Conservation (phyloP, 1,140 invertebrate species). For the Radopholus similis region DNA sequence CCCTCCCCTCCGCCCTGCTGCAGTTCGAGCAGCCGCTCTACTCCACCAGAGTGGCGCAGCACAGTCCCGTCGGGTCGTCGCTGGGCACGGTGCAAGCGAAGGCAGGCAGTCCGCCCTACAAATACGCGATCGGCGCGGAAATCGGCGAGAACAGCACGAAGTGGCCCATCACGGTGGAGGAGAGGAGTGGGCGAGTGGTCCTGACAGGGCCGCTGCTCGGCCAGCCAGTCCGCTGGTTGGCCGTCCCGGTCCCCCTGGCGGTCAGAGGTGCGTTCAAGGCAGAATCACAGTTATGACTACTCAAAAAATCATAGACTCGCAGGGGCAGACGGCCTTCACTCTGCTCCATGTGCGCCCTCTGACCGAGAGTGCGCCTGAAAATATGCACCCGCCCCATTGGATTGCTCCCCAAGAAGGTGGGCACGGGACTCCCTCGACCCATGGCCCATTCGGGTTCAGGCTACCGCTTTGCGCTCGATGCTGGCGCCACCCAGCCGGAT, state of each 20-base stretch:
- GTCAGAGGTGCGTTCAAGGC: too few relatives aligned
- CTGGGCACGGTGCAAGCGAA: slow-evolving; percentile 32
- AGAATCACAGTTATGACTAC: too few relatives aligned
- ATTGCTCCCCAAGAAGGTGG: slow-evolving; percentile 18
- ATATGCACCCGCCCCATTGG: slow-evolving; percentile 66
- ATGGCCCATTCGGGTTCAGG: not conserved
- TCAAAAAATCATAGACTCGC: too few relatives aligned
- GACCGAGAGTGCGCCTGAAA: slow-evolving; percentile 87
- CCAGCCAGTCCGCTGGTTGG: not conserved
- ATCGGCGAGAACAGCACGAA: not conserved
- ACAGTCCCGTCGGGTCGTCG: not conserved
- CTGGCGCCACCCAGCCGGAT: not conserved
- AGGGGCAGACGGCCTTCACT: slow-evolving; percentile 36
- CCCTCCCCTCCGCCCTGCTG: slow-evolving; percentile 28
- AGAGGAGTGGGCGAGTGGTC: slow-evolving; percentile 32
- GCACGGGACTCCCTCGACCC: not conserved
- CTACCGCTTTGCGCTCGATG: not conserved
- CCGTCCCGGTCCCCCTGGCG: slow-evolving; percentile 26
- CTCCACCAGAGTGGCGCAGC: slow-evolving; percentile 1
- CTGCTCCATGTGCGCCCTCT: slow-evolving; percentile 61
- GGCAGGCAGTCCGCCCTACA: slow-evolving; percentile 38
- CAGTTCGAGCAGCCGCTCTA: slow-evolving; percentile 47
- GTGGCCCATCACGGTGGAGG: slow-evolving; percentile 49
- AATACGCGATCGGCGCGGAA: slow-evolving; percentile 36
- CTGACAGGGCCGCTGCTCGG: slow-evolving; percentile 13